Percentiles rank a stretch among this genome's conserved stretches.
Evolutionary conservation across 1,140 invertebrate genomes (phyloP).

Genomic region (Wiebesia pumilae): DNA sequence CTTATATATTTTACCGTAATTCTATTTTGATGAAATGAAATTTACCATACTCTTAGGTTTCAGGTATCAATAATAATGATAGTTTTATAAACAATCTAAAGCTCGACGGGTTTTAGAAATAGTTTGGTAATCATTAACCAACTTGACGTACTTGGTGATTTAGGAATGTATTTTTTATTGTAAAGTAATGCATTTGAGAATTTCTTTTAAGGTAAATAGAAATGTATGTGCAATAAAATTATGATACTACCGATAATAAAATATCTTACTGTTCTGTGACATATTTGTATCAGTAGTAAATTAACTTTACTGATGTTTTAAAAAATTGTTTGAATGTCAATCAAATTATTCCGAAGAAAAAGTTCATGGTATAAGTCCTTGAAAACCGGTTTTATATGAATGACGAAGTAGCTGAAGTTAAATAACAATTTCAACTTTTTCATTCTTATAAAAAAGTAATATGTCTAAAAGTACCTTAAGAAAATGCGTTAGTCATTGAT

Average conservation of each 20-base stretch:
- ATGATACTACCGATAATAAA: neutral
- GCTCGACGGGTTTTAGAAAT: neutral
- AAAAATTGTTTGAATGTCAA: neutral
- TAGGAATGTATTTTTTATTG: neutral
- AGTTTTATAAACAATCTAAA: neutral
- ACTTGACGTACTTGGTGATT: neutral
- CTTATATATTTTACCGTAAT: neutral
- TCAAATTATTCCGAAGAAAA: slow-evolving; percentile 13
- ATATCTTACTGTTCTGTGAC: neutral
- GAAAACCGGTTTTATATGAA: slow-evolving; percentile 38
- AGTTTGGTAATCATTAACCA: neutral
- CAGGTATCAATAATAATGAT: neutral
- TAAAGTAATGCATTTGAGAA: neutral
- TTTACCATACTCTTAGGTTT: neutral
- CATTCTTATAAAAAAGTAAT: neutral
- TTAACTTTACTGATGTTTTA: slow-evolving; percentile 5
- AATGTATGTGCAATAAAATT: neutral
- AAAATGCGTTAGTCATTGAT: no score
- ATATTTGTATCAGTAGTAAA: neutral
- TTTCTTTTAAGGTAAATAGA: neutral
- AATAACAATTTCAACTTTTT: slow-evolving; percentile 19
- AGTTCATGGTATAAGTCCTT: slow-evolving; percentile 23
- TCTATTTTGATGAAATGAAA: neutral
- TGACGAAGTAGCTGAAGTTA: slow-evolving; percentile 11
- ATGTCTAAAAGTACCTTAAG: neutral